These are phyloP conservation scores for Sycophila sp. DNA, from an alignment of 1,140 invertebrate genomes.

Conservation along the genomic window DNA sequence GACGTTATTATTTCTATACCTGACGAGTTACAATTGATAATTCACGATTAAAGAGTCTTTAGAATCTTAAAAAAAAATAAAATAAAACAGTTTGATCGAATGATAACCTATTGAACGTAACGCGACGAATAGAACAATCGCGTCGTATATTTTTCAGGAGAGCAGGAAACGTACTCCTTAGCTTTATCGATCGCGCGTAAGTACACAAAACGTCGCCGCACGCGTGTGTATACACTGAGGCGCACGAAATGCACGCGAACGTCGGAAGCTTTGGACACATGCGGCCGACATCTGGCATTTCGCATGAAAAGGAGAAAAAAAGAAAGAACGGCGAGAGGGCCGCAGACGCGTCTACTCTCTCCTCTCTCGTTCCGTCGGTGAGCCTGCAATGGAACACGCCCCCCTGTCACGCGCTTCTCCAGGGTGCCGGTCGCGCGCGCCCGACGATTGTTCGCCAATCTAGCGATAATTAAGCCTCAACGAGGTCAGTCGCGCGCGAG, in stretches of 20 bases:
- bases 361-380: too few relatives aligned
- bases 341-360: slow-evolving; percentile 47
- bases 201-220: not conserved
- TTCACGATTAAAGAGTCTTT: too few relatives aligned
- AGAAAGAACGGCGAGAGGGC: slow-evolving; percentile 37
- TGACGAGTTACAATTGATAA: too few relatives aligned
- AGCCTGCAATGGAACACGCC: slow-evolving; percentile 61
- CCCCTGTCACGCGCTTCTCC: slow-evolving; percentile 60
- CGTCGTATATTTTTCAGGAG: too few relatives aligned
- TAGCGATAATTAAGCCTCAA: slow-evolving; percentile 62
- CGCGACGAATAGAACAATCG: too few relatives aligned
- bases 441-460: slow-evolving; percentile 59
- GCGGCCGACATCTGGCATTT: slow-evolving; percentile 66
- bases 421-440: slow-evolving; percentile 45
- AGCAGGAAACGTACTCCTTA: too few relatives aligned
- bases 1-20: too few relatives aligned
- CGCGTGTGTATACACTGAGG: slow-evolving; percentile 12
- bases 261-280: slow-evolving; percentile 56
- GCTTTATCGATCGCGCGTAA: too few relatives aligned
- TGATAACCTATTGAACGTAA: too few relatives aligned
- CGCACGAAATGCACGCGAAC: slow-evolving; percentile 42
- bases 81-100: too few relatives aligned
- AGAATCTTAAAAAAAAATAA: too few relatives aligned
- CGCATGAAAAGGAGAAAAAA: slow-evolving; percentile 62
- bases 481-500: slow-evolving; percentile 56